Evolutionary conservation across 2,113 vertebrate genomes (phyloP), one percentile per base, ranked within the genome.

Genomic region (Furnarius figulus): DNA sequence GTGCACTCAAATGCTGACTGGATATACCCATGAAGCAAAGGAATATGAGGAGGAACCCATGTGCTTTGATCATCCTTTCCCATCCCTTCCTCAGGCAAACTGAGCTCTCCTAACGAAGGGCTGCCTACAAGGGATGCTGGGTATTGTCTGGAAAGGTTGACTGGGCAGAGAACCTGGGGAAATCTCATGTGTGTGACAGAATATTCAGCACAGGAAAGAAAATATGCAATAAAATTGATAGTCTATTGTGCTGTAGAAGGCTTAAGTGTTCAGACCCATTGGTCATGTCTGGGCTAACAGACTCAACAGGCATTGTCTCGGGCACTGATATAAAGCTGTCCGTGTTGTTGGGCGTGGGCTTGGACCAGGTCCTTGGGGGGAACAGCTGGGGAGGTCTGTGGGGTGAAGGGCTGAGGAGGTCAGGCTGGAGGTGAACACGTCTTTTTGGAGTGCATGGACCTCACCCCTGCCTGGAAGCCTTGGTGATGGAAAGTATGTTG

Each of bases 401-500:
- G 21, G 27, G 21, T n/a, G n/a, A 46, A 50, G 30, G 39, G 35
- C 44, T 81, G 70, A 72, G 55, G 39, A 55, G 33, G 23, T 58
- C 50, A 71, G 37, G n/a, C 16, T 72, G 82, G 76, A 49, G 53
- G 27, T 56, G 78, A 28, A 46, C 52, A 65, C 8, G 2, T 13
- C 19, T 2, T 22, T 40, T 31, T n/a, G 81, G 68, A 42, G 16
- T 14, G 23, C 7, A 4, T 3, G 35, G 33, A 44, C 2, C 2
- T 31, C 61, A 67, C 1, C 21, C 37, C 47, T 0, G 0, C 5
- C 1, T 3, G 28, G 42, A 80, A 42, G 19, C 11, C 21, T 61
- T 1, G 0, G 66, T 72, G 39, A 21, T 24, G 12, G 14, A 61
- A 15, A 76, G 27, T 4, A 14, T 4, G 1, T 11, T 0, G 1